Conservation (phyloP, 2,797 vertebrate species). For the Thunnus albacares region DNA sequence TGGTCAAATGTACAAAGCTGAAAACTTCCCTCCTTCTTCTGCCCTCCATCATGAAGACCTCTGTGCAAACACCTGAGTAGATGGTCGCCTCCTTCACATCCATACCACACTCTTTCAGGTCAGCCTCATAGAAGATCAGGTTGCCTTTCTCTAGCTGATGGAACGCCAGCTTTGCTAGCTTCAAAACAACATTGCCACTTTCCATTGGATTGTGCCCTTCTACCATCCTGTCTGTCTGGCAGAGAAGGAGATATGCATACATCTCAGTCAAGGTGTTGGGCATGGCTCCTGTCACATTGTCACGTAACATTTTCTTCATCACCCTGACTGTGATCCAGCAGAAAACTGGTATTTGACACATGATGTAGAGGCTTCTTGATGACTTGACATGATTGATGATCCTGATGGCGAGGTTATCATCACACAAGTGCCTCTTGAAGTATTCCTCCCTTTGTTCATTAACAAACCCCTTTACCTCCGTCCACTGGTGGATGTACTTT, state of each 20-base stretch:
- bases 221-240: constrained; percentile 48
- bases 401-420: constrained; percentile 26
- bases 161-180: constrained; percentile 65
- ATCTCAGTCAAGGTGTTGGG: constrained; percentile 67
- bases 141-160: constrained; percentile 58
- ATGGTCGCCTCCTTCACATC: constrained; percentile 41
- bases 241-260: constrained; percentile 63
- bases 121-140: constrained; percentile 63
- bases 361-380: constrained; percentile 62
- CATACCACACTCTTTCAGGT: constrained; percentile 59
- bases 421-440: constrained; percentile 52
- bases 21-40: constrained; percentile 48
- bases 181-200: constrained; percentile 41
- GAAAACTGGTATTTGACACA: constrained; percentile 75
- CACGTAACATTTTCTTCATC: constrained; percentile 42
- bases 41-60: constrained; percentile 59
- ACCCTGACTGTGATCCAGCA: constrained; percentile 67
- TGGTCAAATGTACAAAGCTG: constrained; percentile 70
- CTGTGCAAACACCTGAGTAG: constrained; percentile 67
- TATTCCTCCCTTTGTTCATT: constrained; percentile 63
- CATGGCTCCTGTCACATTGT: constrained; percentile 17
- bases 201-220: constrained; percentile 26
- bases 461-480: constrained; percentile 65
- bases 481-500: constrained; percentile 51
- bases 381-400: constrained; percentile 61